Percentiles rank a stretch among this genome's conserved stretches.
These are phyloP conservation scores for Ichneumon xanthorius DNA, from an alignment of 2,888 invertebrate genomes.

Conservation along the genomic window DNA sequence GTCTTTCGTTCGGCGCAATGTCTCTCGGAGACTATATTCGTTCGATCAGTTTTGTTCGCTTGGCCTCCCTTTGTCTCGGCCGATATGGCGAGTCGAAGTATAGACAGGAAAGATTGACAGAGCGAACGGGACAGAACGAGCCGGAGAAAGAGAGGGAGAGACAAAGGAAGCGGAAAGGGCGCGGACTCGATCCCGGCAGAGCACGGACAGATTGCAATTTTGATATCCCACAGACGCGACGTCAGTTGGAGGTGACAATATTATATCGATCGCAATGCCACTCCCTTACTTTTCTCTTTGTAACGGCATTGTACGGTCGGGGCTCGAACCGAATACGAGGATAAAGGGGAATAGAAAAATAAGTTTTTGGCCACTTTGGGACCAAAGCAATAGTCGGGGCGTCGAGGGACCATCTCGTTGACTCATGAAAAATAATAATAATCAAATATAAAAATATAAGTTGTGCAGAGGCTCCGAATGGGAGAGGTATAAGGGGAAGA, in stretches of 20 bases:
- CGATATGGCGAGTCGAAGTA: conserved; percentile 57
- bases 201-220: conserved; percentile 67
- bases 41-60: conserved; percentile 67
- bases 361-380: conserved; percentile 39
- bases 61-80: conserved; percentile 58
- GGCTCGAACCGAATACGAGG: conserved; percentile 10
- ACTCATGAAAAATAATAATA: background rate
- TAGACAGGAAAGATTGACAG: conserved; percentile 61
- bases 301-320: conserved; percentile 33
- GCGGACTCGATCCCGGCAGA: conserved; percentile 39
- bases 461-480: conserved; percentile 8
- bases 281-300: conserved; percentile 38
- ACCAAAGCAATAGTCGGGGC: conserved; percentile 23
- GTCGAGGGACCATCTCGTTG: conserved; percentile 30
- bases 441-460: conserved; percentile 1
- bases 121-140: conserved; percentile 28
- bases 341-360: conserved; percentile 7
- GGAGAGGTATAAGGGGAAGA: background rate
- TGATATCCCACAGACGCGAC: conserved; percentile 64
- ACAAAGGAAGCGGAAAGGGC: conserved; percentile 36
- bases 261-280: conserved; percentile 52
- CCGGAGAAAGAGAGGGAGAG: conserved; percentile 2
- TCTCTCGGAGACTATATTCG: conserved; percentile 62
- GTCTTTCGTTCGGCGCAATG: conserved; percentile 52
- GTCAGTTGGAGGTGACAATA: conserved; percentile 67